Evolutionary conservation across 2,797 vertebrate genomes (phyloP), one percentile per base, ranked within the genome.

Genomic region (Crenuchus spilurus): DNA sequence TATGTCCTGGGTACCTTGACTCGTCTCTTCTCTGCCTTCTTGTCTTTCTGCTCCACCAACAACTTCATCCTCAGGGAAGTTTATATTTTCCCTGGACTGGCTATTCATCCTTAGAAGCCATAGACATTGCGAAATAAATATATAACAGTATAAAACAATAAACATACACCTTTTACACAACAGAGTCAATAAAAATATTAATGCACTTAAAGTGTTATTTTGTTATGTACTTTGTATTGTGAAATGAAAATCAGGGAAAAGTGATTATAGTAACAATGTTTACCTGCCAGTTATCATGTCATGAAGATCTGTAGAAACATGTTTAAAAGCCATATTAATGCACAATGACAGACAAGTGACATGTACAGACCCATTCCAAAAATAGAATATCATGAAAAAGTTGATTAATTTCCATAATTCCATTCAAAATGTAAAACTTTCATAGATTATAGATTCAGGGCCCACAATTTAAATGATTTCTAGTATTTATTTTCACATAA

Each of bases 231-330:
- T n/a, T n/a, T n/a, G n/a, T 51, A 22, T 46, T 2, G 11, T 24
- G 1, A 51, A 26, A 9, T 51, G 11, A 26, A 14, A 0, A 52
- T n/a, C n/a, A n/a, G 3, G 6, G 1, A 35, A 58, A 55, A 35
- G 24, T 2, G 1, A 18, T 58, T 16, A 16, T 8, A 13, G 20
- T 6, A 4, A 54, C 11, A 62, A 41, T 26, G 42, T 94, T 94
- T 88, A 96, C 95, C 68, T 85, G 86, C 87, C 93, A 87, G 96
- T 96, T 75, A 97, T 84, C 81, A 96, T 81, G 79, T 93, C 81
- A 26, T 95, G 95, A 52, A 97, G 85, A 46, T 94, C 95, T 96
- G 84, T 18, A 57, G 49, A 26, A 37, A 65, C 7, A 84, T 70
- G 77, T 13, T 65, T 11, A 55, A 33, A 33, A 57, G 13, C 5